Evolutionary conservation across 1,140 invertebrate genomes (phyloP), one percentile per base, ranked within the genome.

Genomic region (Armadillidium nasatum): DNA sequence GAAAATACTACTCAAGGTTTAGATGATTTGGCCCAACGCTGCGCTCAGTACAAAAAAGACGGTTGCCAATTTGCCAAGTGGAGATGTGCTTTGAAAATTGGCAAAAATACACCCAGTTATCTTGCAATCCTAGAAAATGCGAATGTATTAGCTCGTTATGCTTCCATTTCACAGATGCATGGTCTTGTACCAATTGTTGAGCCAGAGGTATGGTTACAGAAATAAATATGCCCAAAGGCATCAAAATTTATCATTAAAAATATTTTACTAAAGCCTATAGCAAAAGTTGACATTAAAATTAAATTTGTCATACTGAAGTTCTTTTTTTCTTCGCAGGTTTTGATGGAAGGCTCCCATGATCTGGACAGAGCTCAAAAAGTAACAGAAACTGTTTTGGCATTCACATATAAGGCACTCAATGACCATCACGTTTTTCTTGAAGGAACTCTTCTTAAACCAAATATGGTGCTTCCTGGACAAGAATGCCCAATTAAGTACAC

Each of bases 1-100:
- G 97, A 99, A 86, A 91, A 90, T 85, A 99, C 97, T 74, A 99
- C 97, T 44, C 97, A 99, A 88, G 96, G 96, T 86, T 88, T 99
- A 75, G 97, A 99, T 85, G 94, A 97, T 83, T 88, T 99, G 82
- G 91, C 90, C 79, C 91, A 93, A 82, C 91, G 97, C 78, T 98
- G 96, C 85, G 94, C 95, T 76, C 93, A 98, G 85, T 99, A 99
- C 89, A 98, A 99, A 85, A 97, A 97, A 84, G 94, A 97, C 83
- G 97, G 97, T 21, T 97, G 95, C 83, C 92, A 96, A 81, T 99
- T 99, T 85, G 96, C 97, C 82, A 99, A 99, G 84, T 99, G 97
- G 97, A 89, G 97, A 82, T 97, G 94, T 85, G 95, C 98, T 0
- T 87, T 99, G 70, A 99, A 98, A 85, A 98, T 99, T 83, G 90